A percentile compares a stretch with the other conserved stretches of the same genome.
Evolutionary conservation across 2,113 vertebrate species (phyloP).

Genomic region (Orientallactaga bullata): DNA sequence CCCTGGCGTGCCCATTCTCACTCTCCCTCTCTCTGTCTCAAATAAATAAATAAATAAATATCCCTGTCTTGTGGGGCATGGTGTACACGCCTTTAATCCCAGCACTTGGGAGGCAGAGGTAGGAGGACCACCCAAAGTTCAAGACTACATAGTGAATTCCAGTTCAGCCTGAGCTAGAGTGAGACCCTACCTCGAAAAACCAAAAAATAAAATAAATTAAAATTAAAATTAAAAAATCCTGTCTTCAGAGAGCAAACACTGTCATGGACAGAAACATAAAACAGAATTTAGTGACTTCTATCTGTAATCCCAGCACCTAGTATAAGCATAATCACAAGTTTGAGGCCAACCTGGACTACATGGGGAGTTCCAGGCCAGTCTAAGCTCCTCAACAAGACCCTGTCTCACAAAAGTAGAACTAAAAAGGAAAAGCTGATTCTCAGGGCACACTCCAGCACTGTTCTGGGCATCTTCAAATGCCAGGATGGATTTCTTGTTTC

Average conservation of each 20-base stretch:
- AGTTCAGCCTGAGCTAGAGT: no score
- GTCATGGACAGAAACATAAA: not conserved
- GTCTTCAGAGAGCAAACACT: not conserved
- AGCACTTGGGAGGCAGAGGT: no score
- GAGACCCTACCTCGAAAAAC: no score
- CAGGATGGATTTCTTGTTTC: not conserved
- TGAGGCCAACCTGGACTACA: not conserved
- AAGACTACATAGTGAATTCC: no score
- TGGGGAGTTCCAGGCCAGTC: not conserved
- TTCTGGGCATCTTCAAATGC: not conserved
- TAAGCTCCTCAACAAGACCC: not conserved
- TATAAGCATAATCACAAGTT: not conserved
- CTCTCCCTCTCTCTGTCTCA: no score
- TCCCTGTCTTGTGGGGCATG: no score
- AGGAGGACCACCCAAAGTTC: no score
- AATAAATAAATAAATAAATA: no score
- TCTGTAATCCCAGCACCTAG: not conserved
- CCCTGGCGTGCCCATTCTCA: no score
- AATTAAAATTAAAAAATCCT: no score
- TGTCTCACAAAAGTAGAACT: not conserved
- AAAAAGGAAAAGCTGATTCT: not conserved
- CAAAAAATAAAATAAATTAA: no score
- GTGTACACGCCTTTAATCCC: no score
- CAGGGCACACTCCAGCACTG: not conserved
- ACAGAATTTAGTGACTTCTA: not conserved